Evolutionary conservation across 2,888 invertebrate genomes (phyloP).

Genomic region (Dioctria rufipes): DNA sequence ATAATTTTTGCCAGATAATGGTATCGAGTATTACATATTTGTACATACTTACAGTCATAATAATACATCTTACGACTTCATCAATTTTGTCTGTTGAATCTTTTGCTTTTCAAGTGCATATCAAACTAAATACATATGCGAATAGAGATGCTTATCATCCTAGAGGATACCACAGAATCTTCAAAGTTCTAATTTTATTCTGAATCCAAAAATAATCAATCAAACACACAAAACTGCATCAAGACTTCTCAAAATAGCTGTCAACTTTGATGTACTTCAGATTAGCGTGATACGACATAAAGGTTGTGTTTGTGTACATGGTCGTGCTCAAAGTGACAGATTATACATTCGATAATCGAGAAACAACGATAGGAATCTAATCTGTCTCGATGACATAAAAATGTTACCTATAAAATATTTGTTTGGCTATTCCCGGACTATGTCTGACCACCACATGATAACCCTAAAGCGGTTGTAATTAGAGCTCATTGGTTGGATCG

Average conservation of each 20-base stretch:
- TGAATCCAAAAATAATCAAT: too few species aligned
- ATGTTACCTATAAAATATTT: slow-evolving; percentile 8
- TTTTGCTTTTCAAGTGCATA: slow-evolving; percentile 4
- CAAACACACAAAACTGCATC: not conserved
- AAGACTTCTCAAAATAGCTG: slow-evolving; percentile 2
- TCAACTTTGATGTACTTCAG: slow-evolving; percentile 5
- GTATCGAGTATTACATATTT: too few species aligned
- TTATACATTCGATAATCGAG: not conserved
- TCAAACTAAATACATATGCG: not conserved
- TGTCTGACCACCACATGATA: slow-evolving; percentile 18
- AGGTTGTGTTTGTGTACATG: not conserved
- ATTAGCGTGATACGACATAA: slow-evolving; percentile 22
- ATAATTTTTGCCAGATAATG: too few species aligned
- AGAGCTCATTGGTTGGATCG: slow-evolving; percentile 16
- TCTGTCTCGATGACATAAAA: not conserved
- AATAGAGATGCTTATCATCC: not conserved
- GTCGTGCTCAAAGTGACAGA: slow-evolving; percentile 18
- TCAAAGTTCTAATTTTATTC: too few species aligned
- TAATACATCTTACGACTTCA: not conserved
- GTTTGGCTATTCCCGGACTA: slow-evolving; percentile 2
- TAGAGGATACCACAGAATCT: too few species aligned
- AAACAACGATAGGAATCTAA: slow-evolving; percentile 2
- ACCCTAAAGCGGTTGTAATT: slow-evolving; percentile 32
- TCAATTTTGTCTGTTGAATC: slow-evolving; percentile 11
- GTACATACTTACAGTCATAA: too few species aligned